phyloP scores from a whole-genome alignment of 1,140 invertebrate species.

The Caenorhabditis brenneri region DNA sequence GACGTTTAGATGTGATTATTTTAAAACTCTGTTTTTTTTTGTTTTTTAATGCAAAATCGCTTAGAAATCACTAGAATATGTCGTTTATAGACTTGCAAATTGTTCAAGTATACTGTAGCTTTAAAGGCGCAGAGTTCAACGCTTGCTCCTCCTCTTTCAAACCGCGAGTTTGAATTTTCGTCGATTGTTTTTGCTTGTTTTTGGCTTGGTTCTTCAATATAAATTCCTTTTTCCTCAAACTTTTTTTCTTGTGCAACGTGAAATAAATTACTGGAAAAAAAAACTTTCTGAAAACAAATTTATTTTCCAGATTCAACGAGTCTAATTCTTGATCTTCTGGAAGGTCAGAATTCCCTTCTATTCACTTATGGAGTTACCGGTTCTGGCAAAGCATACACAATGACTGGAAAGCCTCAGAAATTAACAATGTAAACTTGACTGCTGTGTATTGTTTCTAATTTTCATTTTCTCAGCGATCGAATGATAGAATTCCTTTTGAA shows the following conservation, averaged over 20 bases:
- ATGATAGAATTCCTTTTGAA: slow-evolving; percentile 67
- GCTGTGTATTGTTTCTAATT: background rate
- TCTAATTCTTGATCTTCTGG: background rate
- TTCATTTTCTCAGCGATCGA: slow-evolving; percentile 48
- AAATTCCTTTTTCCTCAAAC: background rate
- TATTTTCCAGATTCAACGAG: background rate
- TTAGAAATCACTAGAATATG: too few relatives aligned
- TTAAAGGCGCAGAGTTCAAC: too few relatives aligned
- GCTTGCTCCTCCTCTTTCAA: too few relatives aligned
- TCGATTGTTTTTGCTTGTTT: background rate
- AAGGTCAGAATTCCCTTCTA: background rate
- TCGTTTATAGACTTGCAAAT: too few relatives aligned
- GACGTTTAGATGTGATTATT: too few relatives aligned
- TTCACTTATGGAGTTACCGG: slow-evolving; percentile 48
- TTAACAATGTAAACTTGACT: background rate
- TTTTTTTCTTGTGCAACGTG: background rate
- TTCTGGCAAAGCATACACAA: slow-evolving; percentile 65
- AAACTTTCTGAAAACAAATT: background rate
- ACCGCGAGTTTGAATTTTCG: slow-evolving; percentile 17
- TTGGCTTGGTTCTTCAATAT: background rate
- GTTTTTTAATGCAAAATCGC: too few relatives aligned
- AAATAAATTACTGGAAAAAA: background rate
- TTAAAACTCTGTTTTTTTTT: too few relatives aligned
- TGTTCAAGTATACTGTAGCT: too few relatives aligned
- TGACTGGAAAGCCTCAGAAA: slow-evolving; percentile 60